These are phyloP conservation scores for Alsophila aescularia DNA, from an alignment of 2,888 invertebrate genomes.

Conservation along the genomic window DNA sequence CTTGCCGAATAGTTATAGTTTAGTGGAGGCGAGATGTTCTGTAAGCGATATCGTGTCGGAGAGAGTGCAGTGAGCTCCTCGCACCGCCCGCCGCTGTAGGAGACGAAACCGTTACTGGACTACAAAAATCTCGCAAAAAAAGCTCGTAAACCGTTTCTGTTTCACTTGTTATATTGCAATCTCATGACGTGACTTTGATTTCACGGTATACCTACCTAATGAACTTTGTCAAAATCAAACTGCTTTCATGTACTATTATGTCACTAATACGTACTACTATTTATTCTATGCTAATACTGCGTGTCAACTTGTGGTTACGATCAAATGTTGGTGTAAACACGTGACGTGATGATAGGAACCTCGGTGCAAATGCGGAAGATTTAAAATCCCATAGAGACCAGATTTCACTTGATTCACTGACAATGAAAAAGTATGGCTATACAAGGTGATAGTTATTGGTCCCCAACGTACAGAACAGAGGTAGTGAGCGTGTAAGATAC, in stretches of 20 bases:
- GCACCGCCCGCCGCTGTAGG: constrained; percentile 47
- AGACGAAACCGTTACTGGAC: constrained; percentile 72
- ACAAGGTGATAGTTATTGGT: constrained; percentile 62
- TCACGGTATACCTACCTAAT: constrained; percentile 69
- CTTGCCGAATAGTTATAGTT: background rate
- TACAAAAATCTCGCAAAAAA: constrained; percentile 76
- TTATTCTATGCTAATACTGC: constrained; percentile 62
- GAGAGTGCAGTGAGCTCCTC: constrained; percentile 18
- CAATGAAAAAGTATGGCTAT: constrained; percentile 28
- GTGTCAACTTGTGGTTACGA: constrained; percentile 46
- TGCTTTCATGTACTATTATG: constrained; percentile 62
- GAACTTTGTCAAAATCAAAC: constrained; percentile 51
- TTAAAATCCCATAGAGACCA: constrained; percentile 6
- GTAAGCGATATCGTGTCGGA: constrained; percentile 2
- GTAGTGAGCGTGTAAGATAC: constrained; percentile 68
- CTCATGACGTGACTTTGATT: constrained; percentile 73
- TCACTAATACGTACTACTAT: no score
- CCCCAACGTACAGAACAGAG: constrained; percentile 60
- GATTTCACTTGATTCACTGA: constrained; percentile 17
- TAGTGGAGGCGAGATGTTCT: background rate
- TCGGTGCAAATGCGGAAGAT: background rate
- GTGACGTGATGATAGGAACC: background rate
- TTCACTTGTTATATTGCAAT: constrained; percentile 75
- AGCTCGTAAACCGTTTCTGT: constrained; percentile 74
- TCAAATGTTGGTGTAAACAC: background rate